A percentile compares a stretch with the other conserved stretches of the same genome.
phyloP scores from a whole-genome alignment of 2,113 vertebrate genomes.

The Alouatta palliata region DNA sequence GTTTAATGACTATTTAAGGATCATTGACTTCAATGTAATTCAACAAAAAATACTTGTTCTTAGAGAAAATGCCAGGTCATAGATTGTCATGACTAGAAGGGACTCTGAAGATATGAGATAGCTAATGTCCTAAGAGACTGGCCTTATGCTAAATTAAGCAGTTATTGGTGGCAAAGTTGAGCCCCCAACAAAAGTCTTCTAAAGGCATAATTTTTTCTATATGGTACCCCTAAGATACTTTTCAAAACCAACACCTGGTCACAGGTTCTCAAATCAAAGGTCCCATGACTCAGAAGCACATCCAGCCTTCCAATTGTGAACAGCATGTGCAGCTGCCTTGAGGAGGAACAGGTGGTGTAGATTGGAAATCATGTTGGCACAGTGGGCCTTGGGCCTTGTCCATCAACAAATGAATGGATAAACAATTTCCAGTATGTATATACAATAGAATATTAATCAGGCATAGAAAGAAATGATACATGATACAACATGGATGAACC shows the following conservation, averaged over 20 bases:
- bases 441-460: background rate
- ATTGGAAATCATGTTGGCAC: background rate
- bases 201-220: background rate
- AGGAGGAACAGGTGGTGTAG: background rate
- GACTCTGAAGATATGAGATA: background rate
- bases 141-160: background rate
- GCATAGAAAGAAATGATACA: background rate
- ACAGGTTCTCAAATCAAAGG: background rate
- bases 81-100: background rate
- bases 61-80: background rate
- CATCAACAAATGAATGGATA: background rate
- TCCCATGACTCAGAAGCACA: background rate
- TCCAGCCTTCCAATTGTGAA: background rate
- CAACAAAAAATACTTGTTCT: background rate
- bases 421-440: background rate
- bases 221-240: background rate
- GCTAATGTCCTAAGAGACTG: background rate
- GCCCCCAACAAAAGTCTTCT: background rate
- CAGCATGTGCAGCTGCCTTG: background rate
- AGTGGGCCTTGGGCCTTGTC: accelerated
- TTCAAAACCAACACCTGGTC: background rate
- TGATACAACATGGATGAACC: background rate
- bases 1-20: background rate
- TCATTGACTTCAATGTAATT: background rate
- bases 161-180: background rate